Evolutionary conservation across 2,113 vertebrate genomes (phyloP).

Genomic region (Elephantulus edwardii): DNA sequence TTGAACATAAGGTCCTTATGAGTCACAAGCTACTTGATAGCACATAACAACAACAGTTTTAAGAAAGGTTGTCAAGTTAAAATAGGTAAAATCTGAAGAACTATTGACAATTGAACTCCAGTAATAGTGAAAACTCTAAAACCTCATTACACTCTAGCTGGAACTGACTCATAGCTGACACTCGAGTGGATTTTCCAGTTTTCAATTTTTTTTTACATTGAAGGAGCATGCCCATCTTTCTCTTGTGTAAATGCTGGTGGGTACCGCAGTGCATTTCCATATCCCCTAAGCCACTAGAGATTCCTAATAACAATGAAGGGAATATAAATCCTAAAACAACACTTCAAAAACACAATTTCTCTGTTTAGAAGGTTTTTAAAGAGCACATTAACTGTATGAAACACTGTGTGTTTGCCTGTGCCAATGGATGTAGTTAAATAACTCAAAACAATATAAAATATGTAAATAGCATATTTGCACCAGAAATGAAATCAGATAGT

Average conservation of each 20-base stretch:
- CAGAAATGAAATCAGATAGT: constrained; percentile 4
- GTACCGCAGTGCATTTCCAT: too few relatives aligned
- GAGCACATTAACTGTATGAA: neutral
- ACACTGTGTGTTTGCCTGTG: neutral
- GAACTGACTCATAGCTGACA: too few relatives aligned
- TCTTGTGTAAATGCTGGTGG: too few relatives aligned
- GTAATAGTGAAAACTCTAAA: too few relatives aligned
- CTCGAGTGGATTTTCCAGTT: too few relatives aligned
- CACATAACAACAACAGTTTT: too few relatives aligned
- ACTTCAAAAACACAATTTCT: neutral
- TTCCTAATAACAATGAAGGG: constrained; percentile 40
- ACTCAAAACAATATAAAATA: neutral
- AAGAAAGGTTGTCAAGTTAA: constrained; percentile 29
- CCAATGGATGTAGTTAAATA: neutral
- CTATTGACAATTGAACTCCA: neutral
- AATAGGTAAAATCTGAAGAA: constrained; percentile 28
- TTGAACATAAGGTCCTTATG: too few relatives aligned
- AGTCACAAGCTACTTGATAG: too few relatives aligned
- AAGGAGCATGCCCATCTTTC: too few relatives aligned
- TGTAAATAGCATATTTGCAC: neutral
- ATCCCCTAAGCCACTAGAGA: too few relatives aligned
- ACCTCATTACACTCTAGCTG: too few relatives aligned
- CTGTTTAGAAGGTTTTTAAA: neutral
- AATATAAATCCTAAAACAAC: neutral
- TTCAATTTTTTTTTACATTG: too few relatives aligned